Conservation (phyloP, 2,113 vertebrate genomes). For the Papio anubis region DNA sequence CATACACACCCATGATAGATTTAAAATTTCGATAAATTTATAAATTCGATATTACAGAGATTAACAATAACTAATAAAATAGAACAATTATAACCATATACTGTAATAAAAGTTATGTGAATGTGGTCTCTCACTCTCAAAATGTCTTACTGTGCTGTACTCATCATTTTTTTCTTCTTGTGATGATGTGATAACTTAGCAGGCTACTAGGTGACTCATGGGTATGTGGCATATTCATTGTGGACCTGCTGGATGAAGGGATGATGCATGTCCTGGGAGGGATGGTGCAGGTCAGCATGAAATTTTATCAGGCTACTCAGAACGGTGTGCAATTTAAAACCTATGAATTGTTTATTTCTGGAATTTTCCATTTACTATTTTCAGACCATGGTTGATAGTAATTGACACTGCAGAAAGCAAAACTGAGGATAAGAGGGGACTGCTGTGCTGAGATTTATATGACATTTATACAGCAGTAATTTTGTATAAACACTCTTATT, state of each 20-base stretch:
- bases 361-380: not conserved
- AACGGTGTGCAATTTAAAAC: not conserved
- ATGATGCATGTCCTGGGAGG: not conserved
- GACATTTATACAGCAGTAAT: not conserved
- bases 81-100: not conserved
- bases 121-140: not conserved
- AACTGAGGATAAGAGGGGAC: not conserved
- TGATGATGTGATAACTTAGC: not conserved
- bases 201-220: not conserved
- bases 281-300: not conserved
- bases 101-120: not conserved
- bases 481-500: not conserved
- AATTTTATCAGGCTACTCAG: not conserved
- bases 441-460: not conserved
- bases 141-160: not conserved
- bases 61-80: not conserved
- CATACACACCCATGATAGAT: not conserved
- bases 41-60: not conserved
- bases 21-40: not conserved
- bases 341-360: not conserved
- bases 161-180: not conserved
- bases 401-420: not conserved
- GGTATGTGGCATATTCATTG: not conserved
- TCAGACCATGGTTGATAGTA: not conserved
- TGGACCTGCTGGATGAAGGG: not conserved